These are phyloP conservation scores for Eupithecia insigniata DNA, from an alignment of 2,888 invertebrate genomes.

Conservation along the genomic window DNA sequence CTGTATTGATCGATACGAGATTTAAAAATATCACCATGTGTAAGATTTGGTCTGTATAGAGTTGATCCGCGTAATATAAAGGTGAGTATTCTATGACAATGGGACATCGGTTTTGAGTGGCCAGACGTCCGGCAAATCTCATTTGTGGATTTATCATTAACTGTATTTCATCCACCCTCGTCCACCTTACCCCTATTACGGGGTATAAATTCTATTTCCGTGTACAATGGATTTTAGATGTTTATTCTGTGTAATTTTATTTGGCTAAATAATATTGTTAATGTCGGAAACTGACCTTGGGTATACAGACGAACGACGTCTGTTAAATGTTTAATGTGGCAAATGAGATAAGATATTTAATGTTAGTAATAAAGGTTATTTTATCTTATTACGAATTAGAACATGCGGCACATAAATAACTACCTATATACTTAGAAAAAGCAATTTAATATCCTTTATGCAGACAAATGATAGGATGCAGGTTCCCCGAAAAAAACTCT, in stretches of 20 bases:
- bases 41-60: conserved; percentile 59
- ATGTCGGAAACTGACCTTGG: conserved; percentile 43
- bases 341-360: conserved; percentile 10
- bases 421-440: background rate
- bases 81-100: conserved; percentile 82
- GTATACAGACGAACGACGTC: conserved; percentile 36
- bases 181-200: conserved; percentile 77
- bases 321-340: conserved; percentile 10
- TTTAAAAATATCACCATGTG: conserved; percentile 60
- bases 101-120: conserved; percentile 78
- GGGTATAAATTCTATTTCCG: conserved; percentile 81
- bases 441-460: background rate
- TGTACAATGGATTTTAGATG: conserved; percentile 70
- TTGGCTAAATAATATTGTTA: conserved; percentile 51
- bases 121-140: conserved; percentile 83
- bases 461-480: background rate
- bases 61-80: conserved; percentile 74
- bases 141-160: conserved; percentile 85
- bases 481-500: background rate
- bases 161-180: conserved; percentile 82
- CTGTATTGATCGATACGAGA: conserved; percentile 1
- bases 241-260: conserved; percentile 69
- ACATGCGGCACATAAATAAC: conserved; percentile 11
- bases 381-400: background rate
- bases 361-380: background rate